phyloP scores from a whole-genome alignment of 2,888 invertebrate genomes.

The Iselma pallidipennis region DNA sequence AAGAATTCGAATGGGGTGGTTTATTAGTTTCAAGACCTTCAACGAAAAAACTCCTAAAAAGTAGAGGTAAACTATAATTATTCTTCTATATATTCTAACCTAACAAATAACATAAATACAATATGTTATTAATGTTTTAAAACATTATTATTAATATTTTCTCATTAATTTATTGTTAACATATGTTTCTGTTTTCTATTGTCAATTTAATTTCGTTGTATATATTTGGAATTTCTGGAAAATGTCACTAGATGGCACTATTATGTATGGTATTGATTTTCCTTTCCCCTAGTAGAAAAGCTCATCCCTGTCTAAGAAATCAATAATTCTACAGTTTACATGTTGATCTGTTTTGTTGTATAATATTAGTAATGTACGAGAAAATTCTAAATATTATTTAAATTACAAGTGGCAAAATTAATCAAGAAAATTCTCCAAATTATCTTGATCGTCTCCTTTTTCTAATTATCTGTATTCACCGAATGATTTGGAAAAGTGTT shows the following conservation, averaged over 20 bases:
- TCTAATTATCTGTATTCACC: neutral
- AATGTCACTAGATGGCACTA: neutral
- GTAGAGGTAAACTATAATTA: slow-evolving; percentile 32
- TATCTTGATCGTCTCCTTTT: too few relatives aligned
- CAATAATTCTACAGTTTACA: slow-evolving; percentile 6
- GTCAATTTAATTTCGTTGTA: neutral
- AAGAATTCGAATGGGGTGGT: slow-evolving; percentile 56
- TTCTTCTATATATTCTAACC: neutral
- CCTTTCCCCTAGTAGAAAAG: neutral
- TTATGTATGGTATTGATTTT: neutral
- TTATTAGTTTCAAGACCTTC: slow-evolving; percentile 44
- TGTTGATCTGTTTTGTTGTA: neutral
- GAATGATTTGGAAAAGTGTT: neutral
- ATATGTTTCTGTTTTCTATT: neutral
- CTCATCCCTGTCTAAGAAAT: slow-evolving; percentile 10
- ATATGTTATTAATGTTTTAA: neutral
- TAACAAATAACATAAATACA: neutral
- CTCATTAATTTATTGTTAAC: neutral
- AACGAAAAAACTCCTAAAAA: slow-evolving; percentile 33
- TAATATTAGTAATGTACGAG: neutral
- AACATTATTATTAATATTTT: neutral
- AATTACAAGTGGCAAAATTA: too few relatives aligned
- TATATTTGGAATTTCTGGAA: neutral
- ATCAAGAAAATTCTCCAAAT: too few relatives aligned
- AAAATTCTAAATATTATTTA: too few relatives aligned